Evolutionary conservation across 2,113 vertebrate species (phyloP), one percentile per base, ranked within the genome.

Genomic region (Eulemur rufifrons): DNA sequence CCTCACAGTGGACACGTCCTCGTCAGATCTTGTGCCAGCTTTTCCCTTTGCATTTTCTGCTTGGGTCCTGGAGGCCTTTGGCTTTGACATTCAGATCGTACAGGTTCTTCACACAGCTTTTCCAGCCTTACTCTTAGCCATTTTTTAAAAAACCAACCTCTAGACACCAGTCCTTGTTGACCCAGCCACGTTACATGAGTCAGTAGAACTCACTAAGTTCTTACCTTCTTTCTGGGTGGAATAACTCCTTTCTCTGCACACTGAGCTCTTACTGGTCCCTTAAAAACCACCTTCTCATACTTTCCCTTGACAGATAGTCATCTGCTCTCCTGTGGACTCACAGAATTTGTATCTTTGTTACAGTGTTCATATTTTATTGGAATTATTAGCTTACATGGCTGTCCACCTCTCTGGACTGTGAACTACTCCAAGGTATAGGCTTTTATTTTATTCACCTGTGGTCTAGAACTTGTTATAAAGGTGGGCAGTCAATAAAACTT

Each of bases 361-460:
- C 39, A 61, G 45, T 21, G 8, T 17, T 63, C 13, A 50, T 13
- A 6, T 50, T 87, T 78, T 61, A n/a, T 87, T 68, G 42, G 84
- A 80, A 59, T 52, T 29, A 7, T 39, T 73, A 50, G 3, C 15
- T 77, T 85, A 76, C 32, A 45, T 64, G 45, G 85, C 64, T 80
- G 8, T 88, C 32, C 10, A 76, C 15, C 6, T 80, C 15, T 88
- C 27, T 56, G 71, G n/a, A 54, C 52, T 61, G 8, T 85, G 85
- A 88, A 27, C 87, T 92, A 25, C 42, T 80, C 45, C 61, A 39
- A 52, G 25, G n/a, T 63, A 9, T 63, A 50, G 59, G 21, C 23
- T 73, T 91, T 56, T 73, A 12, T 86, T 92, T 87, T 87, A 42
- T 68, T 96, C 2, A 7, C 82, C n/a, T 96, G 94, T 95, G 71